Evolutionary conservation across 2,797 vertebrate species (phyloP), one percentile per base, ranked within the genome.

Genomic region (Mus spretus): DNA sequence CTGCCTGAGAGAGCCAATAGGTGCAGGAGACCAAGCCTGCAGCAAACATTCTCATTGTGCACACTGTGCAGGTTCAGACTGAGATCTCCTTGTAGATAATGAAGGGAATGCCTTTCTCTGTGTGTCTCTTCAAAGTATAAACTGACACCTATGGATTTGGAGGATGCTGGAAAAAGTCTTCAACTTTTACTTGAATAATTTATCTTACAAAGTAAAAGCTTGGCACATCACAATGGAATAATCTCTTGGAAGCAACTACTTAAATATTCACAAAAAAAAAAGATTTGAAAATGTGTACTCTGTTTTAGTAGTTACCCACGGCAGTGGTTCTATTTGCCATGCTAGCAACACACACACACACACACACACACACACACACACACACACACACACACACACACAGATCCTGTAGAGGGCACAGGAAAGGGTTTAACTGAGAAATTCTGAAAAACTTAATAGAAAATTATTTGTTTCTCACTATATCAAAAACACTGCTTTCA

Each of bases 11-110:
- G 96, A 94, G 85, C 97, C 96, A 96, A 94, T 67, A 95, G 98
- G 96, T 96, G 97, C 95, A 98, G 79, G 90, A 96, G 94, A 96
- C 95, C 96, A 98, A 92, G 98, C 96, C 94, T 97, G 55, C 83
- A 94, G 91, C 93, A 90, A 96, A 83, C 89, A 96, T 95, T 95
- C 14, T 79, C 50, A 80, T 96, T 78, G 93, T 93, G 93, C 55
- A 97, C 50, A 80, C 97, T 78, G 93, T 93, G 93, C 55, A 97
- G 81, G 1, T 92, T 91, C 53, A 96, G 65, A 96, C 74, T 95
- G 95, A 97, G 96, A 96, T 96, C 96, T 97, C 95, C 96, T 96
- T 95, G 93, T 94, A 97, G 96, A 97, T 97, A 97, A 98, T 96
- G 95, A 97, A 97, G 97, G 98, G 79, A 96, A 98, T 90, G 7